phyloP scores from a whole-genome alignment of 2,888 invertebrate species.

The Phyto melanocephala region DNA sequence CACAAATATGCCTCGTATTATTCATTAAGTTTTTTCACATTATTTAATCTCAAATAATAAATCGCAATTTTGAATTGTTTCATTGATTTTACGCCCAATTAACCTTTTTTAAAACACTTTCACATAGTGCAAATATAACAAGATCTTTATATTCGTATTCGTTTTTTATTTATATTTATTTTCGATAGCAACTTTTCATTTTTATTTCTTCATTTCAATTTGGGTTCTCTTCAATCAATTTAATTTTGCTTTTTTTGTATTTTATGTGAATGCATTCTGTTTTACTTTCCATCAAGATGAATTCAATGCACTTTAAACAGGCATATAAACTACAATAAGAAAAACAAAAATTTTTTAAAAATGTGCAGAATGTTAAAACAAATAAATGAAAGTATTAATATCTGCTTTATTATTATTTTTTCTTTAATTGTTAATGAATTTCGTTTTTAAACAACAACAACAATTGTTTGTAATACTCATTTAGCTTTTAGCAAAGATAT shows the following conservation, averaged over 20 bases:
- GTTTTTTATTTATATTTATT: neutral
- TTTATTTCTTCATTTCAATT: no score
- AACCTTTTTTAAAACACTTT: neutral
- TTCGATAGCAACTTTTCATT: neutral
- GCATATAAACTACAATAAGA: conserved; percentile 4
- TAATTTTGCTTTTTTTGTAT: neutral
- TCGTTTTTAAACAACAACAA: conserved; percentile 24
- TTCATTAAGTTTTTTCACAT: no score
- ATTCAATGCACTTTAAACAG: conserved; percentile 40
- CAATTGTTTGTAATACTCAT: neutral
- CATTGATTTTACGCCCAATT: no score
- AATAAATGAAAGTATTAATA: conserved; percentile 60
- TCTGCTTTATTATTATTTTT: conserved; percentile 4
- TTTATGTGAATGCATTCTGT: conserved; percentile 44
- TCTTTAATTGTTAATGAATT: conserved; percentile 42
- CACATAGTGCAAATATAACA: neutral
- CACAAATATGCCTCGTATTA: no score
- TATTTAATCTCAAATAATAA: no score
- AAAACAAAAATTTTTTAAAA: neutral
- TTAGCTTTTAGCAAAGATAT: neutral
- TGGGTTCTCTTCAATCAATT: no score
- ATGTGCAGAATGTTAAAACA: conserved; percentile 38
- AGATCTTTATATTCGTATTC: neutral
- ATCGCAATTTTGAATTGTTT: no score
- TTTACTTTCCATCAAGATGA: conserved; percentile 55